Base-by-base conservation (phyloP, 1,140 invertebrate genomes). In the Lucilia sericata region DNA sequence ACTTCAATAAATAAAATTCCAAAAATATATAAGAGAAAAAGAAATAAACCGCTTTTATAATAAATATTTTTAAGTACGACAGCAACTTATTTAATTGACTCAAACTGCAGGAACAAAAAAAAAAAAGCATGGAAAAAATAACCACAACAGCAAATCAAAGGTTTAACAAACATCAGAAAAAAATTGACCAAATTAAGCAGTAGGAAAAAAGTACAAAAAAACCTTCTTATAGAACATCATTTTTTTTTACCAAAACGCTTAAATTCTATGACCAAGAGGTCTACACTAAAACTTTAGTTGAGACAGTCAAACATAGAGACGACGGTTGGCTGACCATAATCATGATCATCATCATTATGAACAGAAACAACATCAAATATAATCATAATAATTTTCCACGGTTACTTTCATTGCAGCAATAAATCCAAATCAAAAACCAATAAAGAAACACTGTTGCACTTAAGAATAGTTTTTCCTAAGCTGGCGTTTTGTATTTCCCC, bases 371-470 rank as follows among this genome's bases (percentile, higher is more conserved):
- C 42, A 51, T 8, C 47, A 49, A 47, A 80, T 19, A 80, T 80
- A 76, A 84, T 84, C 83, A 84, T 78, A 76, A 84, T 84, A 84
- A 84, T 84, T 76, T 84, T 78, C 74, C 83, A 84, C 75, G 83
- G 74, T 84, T 78, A 84, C 74, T 49, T 78, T 84, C 83, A 84
- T 84, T 84, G 74, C 51, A 4, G 83, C 83, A 84, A 84, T 84
- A 84, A 84, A 84, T 84, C 74, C 83, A 84, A 84, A 84, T 84
- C 74, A 84, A 84, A 84, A 84, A 84, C 74, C 83, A 78, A 84
- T 84, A 78, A 60, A 84, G 83, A 55, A 55, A 65, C 74, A 78
- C 49, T 30, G 81, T 60, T 82, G 55, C 60, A 49, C 76, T 70
- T 70, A 21, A 19, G 25, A 30, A 30, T 2, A 70, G 51, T 55